Percentiles rank a stretch among this genome's conserved stretches.
These are phyloP conservation scores for Ceratotherium simum DNA, from an alignment of 2,113 vertebrate species.

Conservation along the genomic window DNA sequence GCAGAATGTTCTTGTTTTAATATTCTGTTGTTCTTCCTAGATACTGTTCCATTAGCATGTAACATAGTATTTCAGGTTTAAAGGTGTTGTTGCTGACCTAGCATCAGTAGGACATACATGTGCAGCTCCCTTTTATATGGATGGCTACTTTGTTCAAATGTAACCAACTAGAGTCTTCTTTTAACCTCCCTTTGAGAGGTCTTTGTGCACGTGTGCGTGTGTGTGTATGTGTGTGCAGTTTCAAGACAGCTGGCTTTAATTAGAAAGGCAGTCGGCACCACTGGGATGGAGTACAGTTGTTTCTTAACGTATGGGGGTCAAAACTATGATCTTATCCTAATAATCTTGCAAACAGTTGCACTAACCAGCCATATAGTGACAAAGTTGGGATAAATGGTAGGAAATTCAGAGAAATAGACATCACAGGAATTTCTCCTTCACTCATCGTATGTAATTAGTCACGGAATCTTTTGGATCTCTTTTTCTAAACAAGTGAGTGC, in stretches of 20 bases:
- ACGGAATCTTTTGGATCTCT: neutral
- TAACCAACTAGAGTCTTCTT: neutral
- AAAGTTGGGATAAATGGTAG: neutral
- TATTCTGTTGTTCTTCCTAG: neutral
- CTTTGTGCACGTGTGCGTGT: neutral
- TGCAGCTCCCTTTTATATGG: neutral
- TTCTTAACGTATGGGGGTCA: neutral
- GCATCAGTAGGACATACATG: neutral
- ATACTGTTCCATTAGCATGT: neutral
- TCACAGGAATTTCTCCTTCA: neutral
- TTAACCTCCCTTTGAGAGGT: neutral
- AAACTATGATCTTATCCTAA: neutral
- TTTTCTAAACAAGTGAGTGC: neutral
- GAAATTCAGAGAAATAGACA: neutral
- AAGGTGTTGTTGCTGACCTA: neutral
- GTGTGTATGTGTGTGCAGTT: neutral
- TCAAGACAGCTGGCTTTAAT: neutral
- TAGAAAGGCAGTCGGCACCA: neutral
- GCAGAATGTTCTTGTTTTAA: neutral
- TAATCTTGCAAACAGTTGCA: neutral
- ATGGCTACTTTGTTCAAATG: neutral
- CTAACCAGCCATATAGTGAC: neutral
- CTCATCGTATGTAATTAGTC: neutral
- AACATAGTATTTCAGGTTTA: neutral
- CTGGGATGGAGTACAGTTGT: neutral